These are phyloP conservation scores for Oryzias celebensis DNA, from an alignment of 2,113 vertebrate genomes.

Conservation along the genomic window DNA sequence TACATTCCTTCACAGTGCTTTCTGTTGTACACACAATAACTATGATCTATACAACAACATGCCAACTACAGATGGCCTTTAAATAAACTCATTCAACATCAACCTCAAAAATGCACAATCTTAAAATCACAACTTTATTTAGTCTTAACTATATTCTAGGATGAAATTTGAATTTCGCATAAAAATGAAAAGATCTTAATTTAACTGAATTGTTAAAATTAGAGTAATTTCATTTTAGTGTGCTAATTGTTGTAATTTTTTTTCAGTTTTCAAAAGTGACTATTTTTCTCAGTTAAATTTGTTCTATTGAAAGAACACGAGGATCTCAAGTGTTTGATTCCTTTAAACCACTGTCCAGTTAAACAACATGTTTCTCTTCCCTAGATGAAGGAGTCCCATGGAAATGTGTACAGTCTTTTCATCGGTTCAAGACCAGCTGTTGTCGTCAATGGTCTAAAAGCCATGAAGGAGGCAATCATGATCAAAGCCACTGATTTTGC, in stretches of 20 bases:
- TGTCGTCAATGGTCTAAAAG: slow-evolving; percentile 55
- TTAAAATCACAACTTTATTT: too few relatives aligned
- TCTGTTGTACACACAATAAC: too few relatives aligned
- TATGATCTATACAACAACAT: too few relatives aligned
- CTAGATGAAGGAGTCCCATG: slow-evolving; percentile 68
- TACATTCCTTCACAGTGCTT: too few relatives aligned
- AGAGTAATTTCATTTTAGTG: too few relatives aligned
- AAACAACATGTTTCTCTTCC: neutral
- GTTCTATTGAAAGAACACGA: neutral
- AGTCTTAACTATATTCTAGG: too few relatives aligned
- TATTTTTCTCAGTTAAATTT: neutral
- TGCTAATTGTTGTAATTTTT: neutral
- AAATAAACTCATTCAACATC: too few relatives aligned
- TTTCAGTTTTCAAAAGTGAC: neutral
- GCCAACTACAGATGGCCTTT: too few relatives aligned
- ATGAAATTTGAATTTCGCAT: too few relatives aligned
- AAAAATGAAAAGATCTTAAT: too few relatives aligned
- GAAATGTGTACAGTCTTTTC: slow-evolving; percentile 69
- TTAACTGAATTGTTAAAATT: too few relatives aligned
- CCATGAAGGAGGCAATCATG: slow-evolving; percentile 68
- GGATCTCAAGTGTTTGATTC: neutral
- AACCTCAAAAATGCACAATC: too few relatives aligned
- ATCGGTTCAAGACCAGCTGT: slow-evolving; percentile 63
- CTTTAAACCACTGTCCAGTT: neutral
- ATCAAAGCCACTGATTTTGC: slow-evolving; percentile 64